Evolutionary conservation across 2,888 invertebrate species (phyloP).

Genomic region (Agonopterix heracliana): DNA sequence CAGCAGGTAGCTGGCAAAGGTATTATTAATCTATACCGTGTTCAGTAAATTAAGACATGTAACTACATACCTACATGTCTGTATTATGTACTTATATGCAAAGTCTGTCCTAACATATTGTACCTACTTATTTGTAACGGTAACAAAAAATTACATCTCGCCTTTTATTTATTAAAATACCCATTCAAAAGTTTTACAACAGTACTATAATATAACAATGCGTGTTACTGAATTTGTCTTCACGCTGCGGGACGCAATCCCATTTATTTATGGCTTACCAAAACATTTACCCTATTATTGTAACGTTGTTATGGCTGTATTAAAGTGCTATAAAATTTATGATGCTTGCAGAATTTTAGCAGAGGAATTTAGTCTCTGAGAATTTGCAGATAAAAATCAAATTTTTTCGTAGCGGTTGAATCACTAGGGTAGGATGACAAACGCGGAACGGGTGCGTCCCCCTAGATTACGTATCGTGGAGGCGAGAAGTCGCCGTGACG

Average conservation of each 20-base stretch:
- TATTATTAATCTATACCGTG: no score
- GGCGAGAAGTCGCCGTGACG: constrained; percentile 61
- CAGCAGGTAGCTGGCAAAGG: no score
- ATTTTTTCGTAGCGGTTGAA: neutral
- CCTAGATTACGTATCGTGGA: constrained; percentile 56
- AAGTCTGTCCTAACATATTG: no score
- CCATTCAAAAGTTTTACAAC: neutral
- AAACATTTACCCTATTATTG: constrained; percentile 76
- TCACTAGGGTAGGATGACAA: constrained; percentile 60
- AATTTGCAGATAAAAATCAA: no score
- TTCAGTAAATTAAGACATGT: no score
- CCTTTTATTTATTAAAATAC: no score
- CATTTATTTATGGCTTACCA: constrained; percentile 73
- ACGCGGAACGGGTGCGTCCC: constrained; percentile 54
- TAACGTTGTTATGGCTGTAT: constrained; percentile 72
- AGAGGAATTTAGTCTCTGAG: constrained; percentile 11
- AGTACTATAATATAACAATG: constrained; percentile 12
- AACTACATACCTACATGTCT: no score
- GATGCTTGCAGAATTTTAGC: constrained; percentile 48
- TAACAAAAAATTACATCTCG: no score
- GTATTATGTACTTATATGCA: no score
- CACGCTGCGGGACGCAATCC: constrained; percentile 52
- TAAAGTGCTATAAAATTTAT: constrained; percentile 73
- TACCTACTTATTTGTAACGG: no score
- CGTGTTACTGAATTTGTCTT: constrained; percentile 51